Evolutionary conservation across 2,113 vertebrate species (phyloP), one percentile per base, ranked within the genome.

Genomic region (Cyprinodon tularosa): DNA sequence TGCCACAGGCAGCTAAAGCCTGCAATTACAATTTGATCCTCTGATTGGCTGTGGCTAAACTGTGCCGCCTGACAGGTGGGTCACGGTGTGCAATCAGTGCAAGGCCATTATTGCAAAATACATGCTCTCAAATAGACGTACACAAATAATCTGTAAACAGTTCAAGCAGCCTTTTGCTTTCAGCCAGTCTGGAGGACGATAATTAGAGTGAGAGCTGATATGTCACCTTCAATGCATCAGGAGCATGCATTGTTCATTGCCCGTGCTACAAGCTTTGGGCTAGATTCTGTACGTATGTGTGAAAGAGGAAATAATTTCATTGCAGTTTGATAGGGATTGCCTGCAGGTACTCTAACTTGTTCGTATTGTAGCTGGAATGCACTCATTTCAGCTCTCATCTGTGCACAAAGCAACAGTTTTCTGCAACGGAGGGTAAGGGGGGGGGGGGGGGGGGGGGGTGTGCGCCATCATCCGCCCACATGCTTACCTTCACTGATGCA

Each of bases 391-490:
- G 4, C 74, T 70, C 67, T 72, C 64, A 76, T 80, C 45, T 82
- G 39, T 81, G 81, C 71, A 72, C 59, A 60, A 66, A 68, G 62
- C 50, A 66, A 63, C 44, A 4, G 63, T 72, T 80, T 81, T 81
- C 81, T 81, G 65, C 39, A 42, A 76, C 57, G 20, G 66, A 74
- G 79, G 70, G 29, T 29, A 80, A 68, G 81, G 80, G 72, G 83
- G 53, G 76, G 82, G 80, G 72, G 83, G 53, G 76, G 82, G 80
- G 72, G 83, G 80, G 72, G 83, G 53, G 76, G 82, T 86, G 81
- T 78, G 76, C 20, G 62, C 57, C 60, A 67, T 84, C 86, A 89
- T 88, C 83, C 86, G 60, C 87, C 92, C 83, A 90, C 88, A 66
- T 75, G 53, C 67, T 87, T 76, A 90, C 90, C 88, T 88, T 83